Base-by-base conservation (phyloP, 2,888 invertebrate genomes). In the Cheilosia soror region DNA sequence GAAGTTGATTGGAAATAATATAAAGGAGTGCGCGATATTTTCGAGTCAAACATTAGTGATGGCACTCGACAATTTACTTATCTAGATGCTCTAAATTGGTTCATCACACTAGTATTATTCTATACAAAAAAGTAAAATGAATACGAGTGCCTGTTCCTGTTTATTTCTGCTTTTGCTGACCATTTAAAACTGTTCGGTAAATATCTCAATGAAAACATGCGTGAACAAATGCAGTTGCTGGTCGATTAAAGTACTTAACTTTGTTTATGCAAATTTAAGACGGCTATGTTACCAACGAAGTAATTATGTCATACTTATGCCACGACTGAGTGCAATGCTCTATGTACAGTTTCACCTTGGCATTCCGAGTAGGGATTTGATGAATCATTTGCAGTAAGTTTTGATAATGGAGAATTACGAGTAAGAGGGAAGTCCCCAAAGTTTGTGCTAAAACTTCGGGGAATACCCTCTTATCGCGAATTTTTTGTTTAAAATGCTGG, bases 341-440 rank as follows among this genome's bases (percentile, higher is more conserved):
- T 31, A n/a, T 47, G 7, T 29, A 40, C 44, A 29, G 5, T 55
- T 20, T 27, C n/a, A 42, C 31, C 58, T 69, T 69, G 47, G n/a
- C 33, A 33, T 58, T 69, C 20, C 5, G 27, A 37, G 20, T 55
- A 9, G 3, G 25, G 13, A 51, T 25, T n/a, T 25, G 1, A 53
- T 66, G 51, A 66, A 37, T 66, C 66, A 66, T 27, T 42, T 37
- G 9, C 27, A 40, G n/a, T 49, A 31, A 68, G 29, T 57, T 57
- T 13, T 31, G 20, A 53, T n/a, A 15, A 11, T 40, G 37, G n/a
- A 29, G 4, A 29, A 44, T 11, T 7, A 20, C 7, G 11, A 13
- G 7, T n/a, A 6, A 44, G 44, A 13, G 33, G 47, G 29, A 11
- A 29, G 29, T 20, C 13, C 47, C 33, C 58, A 13, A n/a, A 13